Evolutionary conservation across 1,140 invertebrate genomes (phyloP).

Genomic region (Lethrus apterus): DNA sequence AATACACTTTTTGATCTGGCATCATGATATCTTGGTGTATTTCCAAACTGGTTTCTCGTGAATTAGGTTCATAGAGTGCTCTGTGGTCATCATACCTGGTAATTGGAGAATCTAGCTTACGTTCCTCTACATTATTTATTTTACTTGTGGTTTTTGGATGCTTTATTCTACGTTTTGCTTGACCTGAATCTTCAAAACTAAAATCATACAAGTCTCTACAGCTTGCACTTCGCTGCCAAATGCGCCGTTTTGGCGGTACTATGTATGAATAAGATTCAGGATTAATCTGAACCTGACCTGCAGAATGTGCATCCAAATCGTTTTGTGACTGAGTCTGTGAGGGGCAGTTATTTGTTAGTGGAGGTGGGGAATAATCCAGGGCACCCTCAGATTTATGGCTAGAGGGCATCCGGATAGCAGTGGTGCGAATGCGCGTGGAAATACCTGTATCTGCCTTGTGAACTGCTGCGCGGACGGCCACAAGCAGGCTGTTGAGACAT

Average conservation of each 20-base stretch:
- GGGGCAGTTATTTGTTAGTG: constrained; percentile 34
- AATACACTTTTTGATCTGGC: constrained; percentile 59
- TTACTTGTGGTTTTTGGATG: constrained; percentile 28
- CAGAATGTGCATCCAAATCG: constrained; percentile 24
- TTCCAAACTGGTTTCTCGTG: constrained; percentile 52
- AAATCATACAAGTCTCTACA: constrained; percentile 70
- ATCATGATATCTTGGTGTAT: constrained; percentile 49
- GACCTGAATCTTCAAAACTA: constrained; percentile 60
- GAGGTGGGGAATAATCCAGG: constrained; percentile 24
- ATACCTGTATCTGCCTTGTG: constrained; percentile 42
- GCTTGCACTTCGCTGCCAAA: constrained; percentile 69
- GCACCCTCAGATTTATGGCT: constrained; percentile 36
- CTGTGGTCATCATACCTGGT: constrained; percentile 67
- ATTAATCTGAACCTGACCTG: constrained; percentile 34
- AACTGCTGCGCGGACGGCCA: constrained; percentile 41
- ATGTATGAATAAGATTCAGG: constrained; percentile 22
- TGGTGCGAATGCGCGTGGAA: constrained; percentile 31
- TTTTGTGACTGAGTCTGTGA: constrained; percentile 38
- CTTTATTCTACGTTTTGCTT: constrained; percentile 47
- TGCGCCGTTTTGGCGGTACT: constrained; percentile 44
- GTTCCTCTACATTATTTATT: constrained; percentile 38
- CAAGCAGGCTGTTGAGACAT: constrained; percentile 29
- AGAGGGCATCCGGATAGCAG: constrained; percentile 39
- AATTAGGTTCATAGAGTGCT: constrained; percentile 49
- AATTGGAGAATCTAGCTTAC: constrained; percentile 61